Conservation (phyloP, 2,797 vertebrate species). For the Peromyscus nudipes region DNA sequence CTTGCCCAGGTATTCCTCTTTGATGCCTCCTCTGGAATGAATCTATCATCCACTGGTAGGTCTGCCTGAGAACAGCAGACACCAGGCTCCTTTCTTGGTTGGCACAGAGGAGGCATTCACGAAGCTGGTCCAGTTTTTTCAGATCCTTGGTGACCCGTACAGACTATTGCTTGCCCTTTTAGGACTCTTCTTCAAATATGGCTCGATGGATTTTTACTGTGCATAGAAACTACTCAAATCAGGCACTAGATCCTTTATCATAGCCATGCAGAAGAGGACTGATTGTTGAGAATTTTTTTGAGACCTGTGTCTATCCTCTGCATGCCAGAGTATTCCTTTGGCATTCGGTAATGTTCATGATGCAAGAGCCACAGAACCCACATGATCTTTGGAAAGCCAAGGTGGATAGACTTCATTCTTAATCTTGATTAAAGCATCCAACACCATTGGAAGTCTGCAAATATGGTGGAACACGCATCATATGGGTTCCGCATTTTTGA, state of each 20-base stretch:
- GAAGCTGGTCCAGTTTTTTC: background rate
- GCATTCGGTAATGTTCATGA: background rate
- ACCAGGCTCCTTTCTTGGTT: background rate
- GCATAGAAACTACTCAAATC: background rate
- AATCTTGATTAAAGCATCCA: background rate
- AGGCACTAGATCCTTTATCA: background rate
- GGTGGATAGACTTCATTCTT: background rate
- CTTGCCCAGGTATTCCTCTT: background rate
- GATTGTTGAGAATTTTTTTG: background rate
- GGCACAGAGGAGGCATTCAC: background rate
- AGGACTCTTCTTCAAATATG: background rate
- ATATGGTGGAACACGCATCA: background rate
- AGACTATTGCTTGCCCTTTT: background rate
- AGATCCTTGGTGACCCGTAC: background rate
- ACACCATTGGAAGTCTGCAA: background rate
- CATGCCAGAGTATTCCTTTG: background rate
- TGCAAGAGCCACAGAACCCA: background rate
- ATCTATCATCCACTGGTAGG: background rate
- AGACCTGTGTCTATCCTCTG: background rate
- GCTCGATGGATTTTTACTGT: background rate
- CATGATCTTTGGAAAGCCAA: background rate
- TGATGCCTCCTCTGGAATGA: background rate
- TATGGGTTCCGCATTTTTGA: background rate
- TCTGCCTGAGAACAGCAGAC: background rate
- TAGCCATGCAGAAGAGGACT: background rate